Evolutionary conservation across 2,888 invertebrate species (phyloP), one percentile per base, ranked within the genome.

Genomic region (Diplolepis rosae): DNA sequence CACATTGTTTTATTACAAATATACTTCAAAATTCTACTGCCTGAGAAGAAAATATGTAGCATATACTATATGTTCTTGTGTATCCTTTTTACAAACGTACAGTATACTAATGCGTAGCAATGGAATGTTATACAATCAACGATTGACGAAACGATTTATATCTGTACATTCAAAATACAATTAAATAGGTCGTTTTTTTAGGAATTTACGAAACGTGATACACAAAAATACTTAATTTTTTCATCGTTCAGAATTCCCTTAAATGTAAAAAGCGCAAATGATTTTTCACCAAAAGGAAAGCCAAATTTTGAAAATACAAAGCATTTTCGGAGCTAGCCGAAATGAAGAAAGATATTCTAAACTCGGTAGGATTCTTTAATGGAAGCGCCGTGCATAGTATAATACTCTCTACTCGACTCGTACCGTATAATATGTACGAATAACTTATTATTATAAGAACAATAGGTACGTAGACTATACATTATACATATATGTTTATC

Each of bases 391-490:
- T 65, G 45, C 45, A 45, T 18, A 71, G 71, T 67, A 68, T 68
- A 73, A 67, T 74, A 70, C 70, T 50, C 42, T 72, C 72, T 74
- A 76, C 71, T 75, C 73, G 73, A 73, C 65, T 65, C 66, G 71
- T 70, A 51, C 72, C 65, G 67, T 69, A 68, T 71, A 76, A 61
- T 73, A 72, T 76, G 54, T 56, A 42, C 56, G 56, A 68, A 45
- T 68, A 68, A 18, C 69, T 69, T 69, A 66, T 65, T 22, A 18
- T 54, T 39, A 35, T 67, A 76, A 72, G 66, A 72, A 74, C 74
- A 69, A 73, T 73, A 77, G 74, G 76, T 77, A 79, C 71, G 52
- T 78, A 71, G 68, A 74, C 72, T 76, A 18, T 45, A 75, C 50
- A 69, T 72, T 66, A 70, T 70, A 28, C 70, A 73, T 70, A 28